Percentiles rank a stretch among this genome's conserved stretches.
Conservation (phyloP, 2,797 vertebrate species). For the Anisognathus igniventris region DNA sequence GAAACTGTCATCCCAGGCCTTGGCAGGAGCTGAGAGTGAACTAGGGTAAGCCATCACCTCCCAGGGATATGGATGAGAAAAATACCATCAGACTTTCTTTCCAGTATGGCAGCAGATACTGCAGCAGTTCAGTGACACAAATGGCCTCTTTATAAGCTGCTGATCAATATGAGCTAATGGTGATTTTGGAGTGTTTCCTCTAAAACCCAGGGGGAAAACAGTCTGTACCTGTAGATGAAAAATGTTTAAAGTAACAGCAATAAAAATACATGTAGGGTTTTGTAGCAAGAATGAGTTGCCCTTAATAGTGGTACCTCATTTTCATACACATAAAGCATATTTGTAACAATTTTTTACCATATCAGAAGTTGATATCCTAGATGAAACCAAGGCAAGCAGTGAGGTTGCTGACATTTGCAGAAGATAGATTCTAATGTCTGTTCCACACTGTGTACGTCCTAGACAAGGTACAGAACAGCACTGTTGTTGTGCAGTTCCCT, state of each 20-base stretch:
- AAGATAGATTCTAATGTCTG: not conserved
- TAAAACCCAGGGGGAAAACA: not conserved
- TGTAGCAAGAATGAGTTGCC: not conserved
- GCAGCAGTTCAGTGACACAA: not conserved
- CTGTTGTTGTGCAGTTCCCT: rapidly evolving
- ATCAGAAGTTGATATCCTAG: not conserved
- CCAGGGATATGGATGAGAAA: rapidly evolving
- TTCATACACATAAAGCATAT: not conserved
- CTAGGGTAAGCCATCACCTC: not conserved
- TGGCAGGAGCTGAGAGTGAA: not conserved
- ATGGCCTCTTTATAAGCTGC: not conserved
- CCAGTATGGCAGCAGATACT: not conserved
- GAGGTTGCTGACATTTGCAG: not conserved
- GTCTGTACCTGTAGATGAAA: not conserved
- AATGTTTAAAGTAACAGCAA: not conserved
- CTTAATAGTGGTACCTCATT: not conserved
- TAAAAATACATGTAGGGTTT: not conserved
- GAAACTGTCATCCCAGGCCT: not conserved
- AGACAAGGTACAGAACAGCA: not conserved
- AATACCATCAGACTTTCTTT: not conserved
- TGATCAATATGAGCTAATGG: not conserved
- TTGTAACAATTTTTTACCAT: not conserved
- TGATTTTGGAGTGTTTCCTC: not conserved
- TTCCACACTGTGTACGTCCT: not conserved
- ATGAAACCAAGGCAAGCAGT: not conserved